Conservation (phyloP, 2,888 invertebrate species). For the Clepsis dumicolana region DNA sequence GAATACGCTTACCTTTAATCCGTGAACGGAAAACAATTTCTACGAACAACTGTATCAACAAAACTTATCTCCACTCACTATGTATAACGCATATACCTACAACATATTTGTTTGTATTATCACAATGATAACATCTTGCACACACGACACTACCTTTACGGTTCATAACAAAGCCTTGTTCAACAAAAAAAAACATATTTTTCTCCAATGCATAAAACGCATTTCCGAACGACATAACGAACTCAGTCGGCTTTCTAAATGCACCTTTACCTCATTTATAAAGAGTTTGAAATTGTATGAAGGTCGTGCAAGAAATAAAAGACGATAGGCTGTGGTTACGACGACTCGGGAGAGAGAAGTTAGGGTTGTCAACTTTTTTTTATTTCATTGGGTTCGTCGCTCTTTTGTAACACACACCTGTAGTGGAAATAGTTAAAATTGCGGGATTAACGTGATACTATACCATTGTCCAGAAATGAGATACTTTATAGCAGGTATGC, state of each 20-base stretch:
- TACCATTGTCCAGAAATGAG: too few species aligned
- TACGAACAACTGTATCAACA: constrained; percentile 28
- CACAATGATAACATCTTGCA: constrained; percentile 36
- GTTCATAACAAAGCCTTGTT: constrained; percentile 14
- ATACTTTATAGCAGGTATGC: too few species aligned
- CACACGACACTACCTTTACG: constrained; percentile 33
- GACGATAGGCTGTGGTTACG: constrained; percentile 66
- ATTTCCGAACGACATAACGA: constrained; percentile 1
- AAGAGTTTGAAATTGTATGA: constrained; percentile 54
- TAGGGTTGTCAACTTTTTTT: neutral
- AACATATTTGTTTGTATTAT: constrained; percentile 36
- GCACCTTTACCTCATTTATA: neutral
- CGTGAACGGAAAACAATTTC: constrained; percentile 16
- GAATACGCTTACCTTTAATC: neutral
- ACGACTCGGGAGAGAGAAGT: constrained; percentile 49
- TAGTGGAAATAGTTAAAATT: too few species aligned
- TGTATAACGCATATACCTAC: constrained; percentile 24
- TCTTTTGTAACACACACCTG: too few species aligned
- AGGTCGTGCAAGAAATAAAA: constrained; percentile 81
- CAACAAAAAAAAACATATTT: constrained; percentile 2
- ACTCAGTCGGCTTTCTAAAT: neutral
- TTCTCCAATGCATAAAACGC: constrained; percentile 16
- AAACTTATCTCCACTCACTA: constrained; percentile 10
- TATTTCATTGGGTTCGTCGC: neutral
- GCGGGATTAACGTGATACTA: too few species aligned